Base-by-base conservation (phyloP, 2,888 invertebrate genomes). In the Metallyticus violacea region DNA sequence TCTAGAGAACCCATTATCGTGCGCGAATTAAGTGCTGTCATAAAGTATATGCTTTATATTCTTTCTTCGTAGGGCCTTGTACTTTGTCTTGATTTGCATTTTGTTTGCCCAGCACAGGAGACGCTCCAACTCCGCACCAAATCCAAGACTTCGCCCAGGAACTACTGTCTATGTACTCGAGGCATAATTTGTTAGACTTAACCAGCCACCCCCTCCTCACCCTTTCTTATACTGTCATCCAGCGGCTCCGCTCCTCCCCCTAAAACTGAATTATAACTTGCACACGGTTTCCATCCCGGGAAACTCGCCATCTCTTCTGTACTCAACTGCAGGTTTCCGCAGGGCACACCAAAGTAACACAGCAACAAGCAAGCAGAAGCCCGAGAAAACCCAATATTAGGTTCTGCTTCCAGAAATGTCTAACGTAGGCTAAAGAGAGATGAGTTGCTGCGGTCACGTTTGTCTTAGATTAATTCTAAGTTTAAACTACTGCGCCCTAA, bases 131-230 rank as follows among this genome's bases (percentile, higher is more conserved):
- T 62, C 40, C 22, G 40, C 40, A 62, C 15, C 40, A 62, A 62
- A 62, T 62, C 40, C 40, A 62, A 62, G 40, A 62, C 40, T 62
- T 62, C 40, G 40, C 40, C 40, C 40, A 62, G 40, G 40, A 62
- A 22, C 40, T 62, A 22, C 82, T n/a, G 26, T 26, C 62, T 80
- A 27, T 26, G 26, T 80, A 80, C 27, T 80, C 80, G 7, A n/a
- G 26, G 80, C 27, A 27, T 82, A 82, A 82, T 82, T 82, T 82
- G 76, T 82, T 26, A 82, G 82, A 82, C 82, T 82, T 82, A 40
- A 82, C 76, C 76, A 22, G 7, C 26, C 26, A 27, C 25, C 30
- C 22, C 25, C 25, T 25, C 81, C 40, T n/a, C 81, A 29, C 29
- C 26, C 81, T 30, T 40, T 30, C 30, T 81, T 40, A 25, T 62